Evolutionary conservation across 2,888 invertebrate species (phyloP).

Genomic region (Pocota personata): DNA sequence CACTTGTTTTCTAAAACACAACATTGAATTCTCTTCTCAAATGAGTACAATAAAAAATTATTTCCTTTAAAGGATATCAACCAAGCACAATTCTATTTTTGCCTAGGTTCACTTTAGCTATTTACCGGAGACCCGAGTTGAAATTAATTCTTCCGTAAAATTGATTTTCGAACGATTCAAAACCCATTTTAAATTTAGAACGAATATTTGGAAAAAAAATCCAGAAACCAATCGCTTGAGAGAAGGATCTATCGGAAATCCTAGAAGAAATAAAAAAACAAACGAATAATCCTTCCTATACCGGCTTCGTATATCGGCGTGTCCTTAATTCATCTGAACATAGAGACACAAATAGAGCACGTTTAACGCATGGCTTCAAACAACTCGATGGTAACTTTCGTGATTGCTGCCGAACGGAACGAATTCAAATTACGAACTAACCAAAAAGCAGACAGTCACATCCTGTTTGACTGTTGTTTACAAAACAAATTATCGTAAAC

Average conservation of each 20-base stretch:
- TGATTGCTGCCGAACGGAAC: constrained; percentile 39
- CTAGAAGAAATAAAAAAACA: background rate
- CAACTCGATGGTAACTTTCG: background rate
- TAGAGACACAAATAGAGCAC: constrained; percentile 2
- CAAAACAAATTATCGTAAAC: constrained; percentile 64
- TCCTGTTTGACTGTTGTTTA: constrained; percentile 60
- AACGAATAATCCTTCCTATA: background rate
- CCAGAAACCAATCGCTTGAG: background rate
- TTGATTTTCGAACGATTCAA: background rate
- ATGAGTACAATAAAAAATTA: background rate
- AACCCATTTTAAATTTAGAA: constrained; percentile 12
- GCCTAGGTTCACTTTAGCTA: background rate
- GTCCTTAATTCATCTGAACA: background rate
- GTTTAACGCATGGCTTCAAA: constrained; percentile 5
- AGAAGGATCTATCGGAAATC: constrained; percentile 2
- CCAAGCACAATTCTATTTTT: background rate
- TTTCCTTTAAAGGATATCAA: background rate
- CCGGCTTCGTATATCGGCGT: background rate
- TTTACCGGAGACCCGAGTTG: background rate
- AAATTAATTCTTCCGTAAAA: background rate
- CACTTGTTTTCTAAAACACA: constrained; percentile 1
- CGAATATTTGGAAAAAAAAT: background rate
- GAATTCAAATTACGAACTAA: constrained; percentile 51
- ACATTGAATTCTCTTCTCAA: background rate
- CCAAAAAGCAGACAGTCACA: constrained; percentile 25